Base-by-base conservation (phyloP, 2,888 invertebrate species). In the Agrypnus murinus region DNA sequence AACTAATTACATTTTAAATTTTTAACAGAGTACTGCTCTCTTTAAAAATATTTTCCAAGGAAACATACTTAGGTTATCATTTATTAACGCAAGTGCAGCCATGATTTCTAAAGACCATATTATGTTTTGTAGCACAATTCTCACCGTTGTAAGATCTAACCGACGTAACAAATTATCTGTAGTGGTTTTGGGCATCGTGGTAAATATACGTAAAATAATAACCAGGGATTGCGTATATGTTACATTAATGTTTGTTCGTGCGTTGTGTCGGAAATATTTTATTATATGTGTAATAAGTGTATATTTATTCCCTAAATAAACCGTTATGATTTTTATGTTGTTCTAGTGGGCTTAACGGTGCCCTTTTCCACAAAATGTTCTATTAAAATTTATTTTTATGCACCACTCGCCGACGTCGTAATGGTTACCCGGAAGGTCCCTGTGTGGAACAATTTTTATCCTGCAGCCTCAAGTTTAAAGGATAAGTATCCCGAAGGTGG, bases 401-500 rank as follows among this genome's bases (percentile, higher is more conserved):
- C 53, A 53, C 50, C 50, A 40, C 14, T 48, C 34, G 17, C 25
- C 19, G 38, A 40, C 5, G 38, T 53, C 40, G 40, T 40, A 31
- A 19, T 38, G 36, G 40, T 63, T 50, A 38, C 63, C 38, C 40
- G 25, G 38, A n/a, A 15, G 40, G 15, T 48, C 15, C 62, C 32
- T 62, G 48, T 46, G 62, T 62, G 34, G 32, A 34, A 58, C 32
- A 63, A 53, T 66, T 25, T 57, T 46, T 66, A 58, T 59, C 14
- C 63, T 48, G 17, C 48, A 57, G 46, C 60, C 62, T 67, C 62
- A 60, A 67, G 60, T 60, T 66, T 57, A 63, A 69, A 69, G 53
- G 63, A 69, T 69, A 69, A 69, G 68, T 63, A 57, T 46, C 57
- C 63, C 34, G 53, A 69, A 69, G 53, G 68, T 69, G 57, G 50